These are phyloP conservation scores for Osmerus mordax DNA, from an alignment of 2,113 vertebrate genomes.

Conservation along the genomic window DNA sequence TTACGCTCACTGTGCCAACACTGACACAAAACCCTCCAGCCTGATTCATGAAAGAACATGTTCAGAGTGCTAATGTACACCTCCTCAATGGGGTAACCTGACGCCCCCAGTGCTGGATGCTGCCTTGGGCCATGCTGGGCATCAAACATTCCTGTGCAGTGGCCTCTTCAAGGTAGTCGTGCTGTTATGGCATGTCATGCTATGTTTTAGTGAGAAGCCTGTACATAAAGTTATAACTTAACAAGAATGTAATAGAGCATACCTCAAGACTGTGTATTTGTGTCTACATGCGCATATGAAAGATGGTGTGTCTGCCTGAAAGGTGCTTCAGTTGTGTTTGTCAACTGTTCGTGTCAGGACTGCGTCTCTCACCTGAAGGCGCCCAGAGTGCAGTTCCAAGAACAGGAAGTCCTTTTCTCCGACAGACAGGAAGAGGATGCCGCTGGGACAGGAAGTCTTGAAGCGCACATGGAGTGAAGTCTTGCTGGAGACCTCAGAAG, in stretches of 20 bases:
- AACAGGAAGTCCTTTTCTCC: conserved; percentile 77
- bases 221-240: too few species aligned
- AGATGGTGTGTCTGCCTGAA: not conserved
- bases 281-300: not conserved
- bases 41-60: conserved; percentile 56
- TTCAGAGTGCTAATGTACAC: conserved; percentile 19
- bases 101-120: too few species aligned
- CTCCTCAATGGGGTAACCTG: too few species aligned
- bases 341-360: not conserved
- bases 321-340: not conserved
- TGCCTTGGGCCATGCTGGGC: too few species aligned
- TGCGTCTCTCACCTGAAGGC: conserved; percentile 64
- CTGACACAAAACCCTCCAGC: conserved; percentile 10
- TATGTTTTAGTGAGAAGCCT: too few species aligned
- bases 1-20: not conserved
- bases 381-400: conserved; percentile 77
- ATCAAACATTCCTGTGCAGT: too few species aligned
- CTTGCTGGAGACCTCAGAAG: conserved; percentile 64
- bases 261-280: not conserved
- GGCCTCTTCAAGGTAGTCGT: too few species aligned
- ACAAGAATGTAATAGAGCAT: not conserved
- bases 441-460: conserved; percentile 74
- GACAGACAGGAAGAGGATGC: conserved; percentile 82
- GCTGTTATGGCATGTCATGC: too few species aligned
- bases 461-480: conserved; percentile 78